Percentiles rank a stretch among this genome's conserved stretches.
Evolutionary conservation across 2,888 invertebrate species (phyloP).

Genomic region (Drosophila merina): DNA sequence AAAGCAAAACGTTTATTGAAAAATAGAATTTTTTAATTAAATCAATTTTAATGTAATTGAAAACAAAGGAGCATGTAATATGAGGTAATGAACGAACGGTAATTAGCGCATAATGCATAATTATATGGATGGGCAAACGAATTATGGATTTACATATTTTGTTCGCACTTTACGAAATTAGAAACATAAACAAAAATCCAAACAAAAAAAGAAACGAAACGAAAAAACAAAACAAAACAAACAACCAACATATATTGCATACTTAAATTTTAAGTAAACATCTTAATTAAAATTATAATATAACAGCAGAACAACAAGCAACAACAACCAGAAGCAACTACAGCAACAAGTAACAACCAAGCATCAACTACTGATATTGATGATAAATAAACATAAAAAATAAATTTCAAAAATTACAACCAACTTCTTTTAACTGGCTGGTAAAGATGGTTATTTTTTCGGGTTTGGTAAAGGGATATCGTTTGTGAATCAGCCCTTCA

Average conservation of each 20-base stretch:
- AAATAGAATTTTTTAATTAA: conserved; percentile 60
- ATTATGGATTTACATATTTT: conserved; percentile 23
- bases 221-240: conserved; percentile 31
- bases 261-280: conserved; percentile 73
- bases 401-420: conserved; percentile 73
- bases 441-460: background rate
- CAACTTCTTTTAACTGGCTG: background rate
- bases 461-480: too few species aligned
- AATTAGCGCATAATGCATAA: conserved; percentile 7
- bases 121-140: conserved; percentile 4
- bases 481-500: too few species aligned
- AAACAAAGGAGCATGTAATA: conserved; percentile 16
- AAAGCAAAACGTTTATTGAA: conserved; percentile 52
- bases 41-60: conserved; percentile 54
- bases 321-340: conserved; percentile 64
- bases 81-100: conserved; percentile 9
- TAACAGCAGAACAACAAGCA: conserved; percentile 52
- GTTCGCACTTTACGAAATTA: conserved; percentile 15
- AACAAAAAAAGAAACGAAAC: conserved; percentile 16
- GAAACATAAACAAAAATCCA: conserved; percentile 23
- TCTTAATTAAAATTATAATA: conserved; percentile 64
- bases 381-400: conserved; percentile 60
- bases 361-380: conserved; percentile 70
- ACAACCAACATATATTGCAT: conserved; percentile 56
- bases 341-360: conserved; percentile 58